phyloP scores from a whole-genome alignment of 1,140 invertebrate genomes.

The Meloidogyne chitwoodi region DNA sequence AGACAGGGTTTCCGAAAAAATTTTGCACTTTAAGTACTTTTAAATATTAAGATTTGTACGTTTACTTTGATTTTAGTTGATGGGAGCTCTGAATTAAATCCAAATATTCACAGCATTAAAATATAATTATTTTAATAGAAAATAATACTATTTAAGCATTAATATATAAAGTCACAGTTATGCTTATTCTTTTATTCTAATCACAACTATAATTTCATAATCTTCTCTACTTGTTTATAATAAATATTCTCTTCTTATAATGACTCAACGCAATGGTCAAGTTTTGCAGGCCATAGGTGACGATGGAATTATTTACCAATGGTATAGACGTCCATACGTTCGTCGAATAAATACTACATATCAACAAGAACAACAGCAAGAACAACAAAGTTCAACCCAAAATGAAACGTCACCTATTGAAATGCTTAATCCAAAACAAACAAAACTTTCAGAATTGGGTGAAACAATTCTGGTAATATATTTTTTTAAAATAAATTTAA shows the following conservation, averaged over 20 bases:
- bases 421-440: background rate
- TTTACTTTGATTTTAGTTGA: too few relatives aligned
- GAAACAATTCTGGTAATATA: background rate
- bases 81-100: too few relatives aligned
- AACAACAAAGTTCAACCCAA: background rate
- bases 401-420: background rate
- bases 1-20: too few relatives aligned
- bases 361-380: background rate
- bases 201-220: too few relatives aligned
- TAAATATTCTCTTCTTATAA: background rate
- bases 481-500: background rate
- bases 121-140: too few relatives aligned
- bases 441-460: background rate
- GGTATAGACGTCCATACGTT: background rate
- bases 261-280: background rate
- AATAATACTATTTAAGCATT: too few relatives aligned
- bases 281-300: background rate
- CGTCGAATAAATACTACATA: background rate
- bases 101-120: too few relatives aligned
- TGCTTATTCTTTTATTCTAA: too few relatives aligned
- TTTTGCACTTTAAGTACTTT: too few relatives aligned
- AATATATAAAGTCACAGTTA: too few relatives aligned
- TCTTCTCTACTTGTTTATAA: too few relatives aligned
- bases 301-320: background rate
- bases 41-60: too few relatives aligned